These are phyloP conservation scores for Pteromalus puparum DNA, from an alignment of 1,140 invertebrate species.

Conservation along the genomic window DNA sequence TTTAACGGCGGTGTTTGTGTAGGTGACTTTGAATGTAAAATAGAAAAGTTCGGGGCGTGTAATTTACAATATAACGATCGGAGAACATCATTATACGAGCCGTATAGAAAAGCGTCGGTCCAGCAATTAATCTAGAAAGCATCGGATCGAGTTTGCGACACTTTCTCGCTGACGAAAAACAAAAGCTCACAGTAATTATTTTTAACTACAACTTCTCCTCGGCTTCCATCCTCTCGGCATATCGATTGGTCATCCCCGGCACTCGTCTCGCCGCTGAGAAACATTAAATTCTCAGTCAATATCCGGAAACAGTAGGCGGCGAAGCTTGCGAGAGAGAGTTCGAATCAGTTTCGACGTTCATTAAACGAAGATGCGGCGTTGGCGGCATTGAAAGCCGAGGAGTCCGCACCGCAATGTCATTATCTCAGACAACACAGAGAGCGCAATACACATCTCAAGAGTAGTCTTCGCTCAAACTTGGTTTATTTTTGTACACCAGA, in stretches of 20 bases:
- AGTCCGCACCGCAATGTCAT: conserved; percentile 55
- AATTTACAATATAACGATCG: no score
- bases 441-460: conserved; percentile 52
- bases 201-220: background rate
- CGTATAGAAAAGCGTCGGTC: no score
- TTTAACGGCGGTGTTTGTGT: no score
- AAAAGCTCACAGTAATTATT: background rate
- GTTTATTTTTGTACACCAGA: no score
- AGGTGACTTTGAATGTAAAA: no score
- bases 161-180: background rate
- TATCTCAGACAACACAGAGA: conserved; percentile 60
- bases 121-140: no score
- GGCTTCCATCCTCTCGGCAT: background rate
- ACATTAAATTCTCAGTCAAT: conserved; percentile 37
- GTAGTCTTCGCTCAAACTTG: no score
- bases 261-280: background rate
- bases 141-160: no score
- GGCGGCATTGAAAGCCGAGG: conserved; percentile 40
- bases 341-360: conserved; percentile 59
- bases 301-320: background rate
- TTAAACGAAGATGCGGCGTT: conserved; percentile 49
- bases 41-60: no score
- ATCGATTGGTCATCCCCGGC: background rate
- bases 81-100: no score
- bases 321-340: conserved; percentile 26